Evolutionary conservation across 2,888 invertebrate species (phyloP).

Genomic region (Anoncus sp.): DNA sequence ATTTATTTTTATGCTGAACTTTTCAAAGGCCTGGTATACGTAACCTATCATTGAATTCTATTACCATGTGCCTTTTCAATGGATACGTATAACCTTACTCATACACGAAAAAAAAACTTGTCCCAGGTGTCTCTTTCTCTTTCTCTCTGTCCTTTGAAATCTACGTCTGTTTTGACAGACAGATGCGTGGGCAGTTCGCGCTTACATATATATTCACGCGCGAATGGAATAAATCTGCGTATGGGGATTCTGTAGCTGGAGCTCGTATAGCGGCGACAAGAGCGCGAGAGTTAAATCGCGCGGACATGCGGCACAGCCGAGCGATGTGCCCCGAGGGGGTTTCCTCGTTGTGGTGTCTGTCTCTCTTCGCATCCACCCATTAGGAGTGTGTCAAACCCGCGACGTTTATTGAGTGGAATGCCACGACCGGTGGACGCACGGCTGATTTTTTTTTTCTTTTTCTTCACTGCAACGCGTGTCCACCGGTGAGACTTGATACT

Average conservation of each 20-base stretch:
- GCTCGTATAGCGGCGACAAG: background rate
- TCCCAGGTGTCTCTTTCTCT: slow-evolving; percentile 17
- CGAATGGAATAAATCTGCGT: slow-evolving; percentile 51
- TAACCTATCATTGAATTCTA: slow-evolving; percentile 35
- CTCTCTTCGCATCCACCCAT: slow-evolving; percentile 28
- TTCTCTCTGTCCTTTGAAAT: slow-evolving; percentile 14
- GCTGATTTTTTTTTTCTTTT: slow-evolving; percentile 75
- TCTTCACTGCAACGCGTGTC: slow-evolving; percentile 56
- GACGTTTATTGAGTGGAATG: slow-evolving; percentile 78
- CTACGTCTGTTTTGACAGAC: slow-evolving; percentile 49
- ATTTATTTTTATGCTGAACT: slow-evolving; percentile 37
- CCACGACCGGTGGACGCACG: slow-evolving; percentile 56
- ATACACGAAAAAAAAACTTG: slow-evolving; percentile 11
- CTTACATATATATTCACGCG: background rate
- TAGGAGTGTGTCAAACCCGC: slow-evolving; percentile 75
- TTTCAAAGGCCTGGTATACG: slow-evolving; percentile 22
- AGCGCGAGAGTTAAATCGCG: slow-evolving; percentile 27
- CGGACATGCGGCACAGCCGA: slow-evolving; percentile 5
- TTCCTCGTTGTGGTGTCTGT: background rate
- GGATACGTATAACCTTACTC: background rate
- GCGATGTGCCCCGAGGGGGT: slow-evolving; percentile 52
- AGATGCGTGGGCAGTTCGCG: slow-evolving; percentile 53
- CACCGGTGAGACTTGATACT: slow-evolving; percentile 1
- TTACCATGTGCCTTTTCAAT: slow-evolving; percentile 24
- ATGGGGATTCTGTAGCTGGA: slow-evolving; percentile 29